Conservation (phyloP, 2,888 invertebrate genomes). For the Acanthopleura granulata region DNA sequence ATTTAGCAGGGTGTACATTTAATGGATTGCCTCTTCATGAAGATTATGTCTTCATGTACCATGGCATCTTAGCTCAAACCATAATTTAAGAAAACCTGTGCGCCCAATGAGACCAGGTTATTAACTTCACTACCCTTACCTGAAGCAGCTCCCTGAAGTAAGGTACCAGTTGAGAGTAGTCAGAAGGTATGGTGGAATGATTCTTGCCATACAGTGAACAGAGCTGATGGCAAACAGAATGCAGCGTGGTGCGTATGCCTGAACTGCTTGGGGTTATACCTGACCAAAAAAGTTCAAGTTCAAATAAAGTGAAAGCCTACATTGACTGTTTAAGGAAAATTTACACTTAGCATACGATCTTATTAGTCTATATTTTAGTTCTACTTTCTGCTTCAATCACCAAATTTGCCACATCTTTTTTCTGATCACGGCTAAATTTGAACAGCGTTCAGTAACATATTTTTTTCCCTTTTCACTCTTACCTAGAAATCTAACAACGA, state of each 20-base stretch:
- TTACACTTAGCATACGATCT: too few relatives aligned
- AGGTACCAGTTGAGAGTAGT: slow-evolving; percentile 36
- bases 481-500: slow-evolving; percentile 42
- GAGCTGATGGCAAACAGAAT: slow-evolving; percentile 45
- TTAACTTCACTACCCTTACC: slow-evolving; percentile 23
- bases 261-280: slow-evolving; percentile 45
- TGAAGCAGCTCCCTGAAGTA: slow-evolving; percentile 38
- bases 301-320: background rate
- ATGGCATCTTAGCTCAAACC: too few relatives aligned
- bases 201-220: slow-evolving; percentile 32
- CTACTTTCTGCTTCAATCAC: too few relatives aligned
- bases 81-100: too few relatives aligned
- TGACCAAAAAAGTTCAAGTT: slow-evolving; percentile 22
- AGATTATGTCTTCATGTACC: too few relatives aligned
- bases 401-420: too few relatives aligned
- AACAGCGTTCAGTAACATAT: too few relatives aligned
- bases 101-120: too few relatives aligned
- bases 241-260: slow-evolving; percentile 39
- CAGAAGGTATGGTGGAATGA: slow-evolving; percentile 32
- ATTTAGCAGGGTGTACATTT: too few relatives aligned
- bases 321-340: background rate
- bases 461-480: background rate
- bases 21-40: too few relatives aligned
- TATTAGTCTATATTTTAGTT: too few relatives aligned
- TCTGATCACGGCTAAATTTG: too few relatives aligned